Evolutionary conservation across 2,888 invertebrate genomes (phyloP).

Genomic region (Apotomis turbidana): DNA sequence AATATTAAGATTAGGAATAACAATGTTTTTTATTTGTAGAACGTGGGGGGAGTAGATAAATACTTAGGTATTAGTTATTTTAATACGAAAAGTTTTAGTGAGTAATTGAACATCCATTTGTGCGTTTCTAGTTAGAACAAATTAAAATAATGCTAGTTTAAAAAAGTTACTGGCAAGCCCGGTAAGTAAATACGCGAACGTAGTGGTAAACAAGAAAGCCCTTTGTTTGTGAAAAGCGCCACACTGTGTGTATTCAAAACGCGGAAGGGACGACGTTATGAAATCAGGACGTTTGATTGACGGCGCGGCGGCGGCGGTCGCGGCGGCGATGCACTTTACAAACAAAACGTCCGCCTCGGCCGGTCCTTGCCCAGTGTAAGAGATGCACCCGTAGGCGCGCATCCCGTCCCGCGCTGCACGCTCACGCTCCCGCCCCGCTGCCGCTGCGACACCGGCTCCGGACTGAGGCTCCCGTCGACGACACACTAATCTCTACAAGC

Average conservation of each 20-base stretch:
- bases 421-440: not conserved
- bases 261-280: not conserved
- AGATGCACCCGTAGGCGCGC: slow-evolving; percentile 64
- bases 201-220: not conserved
- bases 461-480: slow-evolving; percentile 5
- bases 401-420: slow-evolving; percentile 34
- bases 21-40: not conserved
- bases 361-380: slow-evolving; percentile 61
- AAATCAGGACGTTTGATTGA: slow-evolving; percentile 16
- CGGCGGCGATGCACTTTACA: slow-evolving; percentile 51
- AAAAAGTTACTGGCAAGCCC: too few species aligned
- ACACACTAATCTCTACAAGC: slow-evolving; percentile 63
- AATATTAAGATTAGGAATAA: too few species aligned
- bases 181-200: too few species aligned
- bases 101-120: too few species aligned
- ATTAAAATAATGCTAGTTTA: not conserved
- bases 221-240: not conserved
- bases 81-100: too few species aligned
- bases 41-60: too few species aligned
- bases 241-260: not conserved
- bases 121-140: too few species aligned
- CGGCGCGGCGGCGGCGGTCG: not conserved
- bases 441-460: not conserved
- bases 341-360: slow-evolving; percentile 47
- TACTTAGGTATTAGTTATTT: too few species aligned